Conservation (phyloP, 2,113 vertebrate species). For the Butastur rufipennis region DNA sequence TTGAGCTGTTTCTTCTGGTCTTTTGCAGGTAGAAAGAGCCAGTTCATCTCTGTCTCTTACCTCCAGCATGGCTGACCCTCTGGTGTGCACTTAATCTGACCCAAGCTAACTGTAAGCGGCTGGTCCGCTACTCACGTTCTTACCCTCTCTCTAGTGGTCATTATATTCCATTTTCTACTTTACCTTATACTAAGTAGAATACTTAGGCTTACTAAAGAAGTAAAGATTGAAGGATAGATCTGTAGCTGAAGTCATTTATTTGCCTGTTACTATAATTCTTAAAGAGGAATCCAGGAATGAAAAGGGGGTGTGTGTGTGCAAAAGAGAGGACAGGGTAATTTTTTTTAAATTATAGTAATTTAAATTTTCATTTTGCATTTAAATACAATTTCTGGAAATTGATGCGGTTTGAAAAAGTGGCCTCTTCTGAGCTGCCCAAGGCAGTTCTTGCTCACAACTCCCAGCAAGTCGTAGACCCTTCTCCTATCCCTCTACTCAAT, state of each 20-base stretch:
- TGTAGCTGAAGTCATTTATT: neutral
- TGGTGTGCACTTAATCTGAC: no score
- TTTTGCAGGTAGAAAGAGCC: neutral
- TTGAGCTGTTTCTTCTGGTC: neutral
- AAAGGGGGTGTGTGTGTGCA: neutral
- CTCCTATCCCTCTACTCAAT: neutral
- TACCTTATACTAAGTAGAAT: neutral
- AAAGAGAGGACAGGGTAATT: neutral
- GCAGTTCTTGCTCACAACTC: neutral
- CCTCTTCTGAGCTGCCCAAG: neutral
- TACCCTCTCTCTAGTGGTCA: neutral
- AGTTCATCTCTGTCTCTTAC: neutral
- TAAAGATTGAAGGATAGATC: neutral
- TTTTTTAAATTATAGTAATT: neutral
- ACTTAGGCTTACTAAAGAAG: neutral
- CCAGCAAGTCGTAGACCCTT: neutral
- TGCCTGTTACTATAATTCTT: neutral
- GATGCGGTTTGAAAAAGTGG: neutral
- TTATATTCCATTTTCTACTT: neutral
- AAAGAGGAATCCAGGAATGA: neutral
- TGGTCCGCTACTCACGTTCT: neutral
- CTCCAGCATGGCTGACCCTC: neutral
- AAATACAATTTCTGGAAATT: neutral
- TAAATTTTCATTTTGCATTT: neutral
- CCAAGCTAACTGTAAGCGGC: neutral